phyloP scores from a whole-genome alignment of 1,140 invertebrate genomes.

The Trachymyrmex septentrionalis region DNA sequence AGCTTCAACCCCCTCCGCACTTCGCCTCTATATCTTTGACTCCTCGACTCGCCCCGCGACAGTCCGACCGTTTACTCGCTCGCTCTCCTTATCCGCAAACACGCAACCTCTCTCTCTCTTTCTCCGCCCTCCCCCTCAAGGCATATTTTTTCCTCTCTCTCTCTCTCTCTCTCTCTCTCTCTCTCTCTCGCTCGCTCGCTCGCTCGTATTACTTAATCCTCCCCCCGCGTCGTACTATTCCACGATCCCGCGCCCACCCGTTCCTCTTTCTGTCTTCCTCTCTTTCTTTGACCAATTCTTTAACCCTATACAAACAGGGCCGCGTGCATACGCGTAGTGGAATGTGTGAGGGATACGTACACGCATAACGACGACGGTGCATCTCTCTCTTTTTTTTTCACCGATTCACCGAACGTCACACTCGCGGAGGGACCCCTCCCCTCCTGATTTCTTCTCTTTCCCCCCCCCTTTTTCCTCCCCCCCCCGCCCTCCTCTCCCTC shows the following conservation, averaged over 20 bases:
- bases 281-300: slow-evolving; percentile 54
- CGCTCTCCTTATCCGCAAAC: slow-evolving; percentile 30
- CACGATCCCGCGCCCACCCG: slow-evolving; percentile 23
- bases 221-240: slow-evolving; percentile 47
- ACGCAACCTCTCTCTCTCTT: slow-evolving; percentile 20
- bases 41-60: slow-evolving; percentile 28
- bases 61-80: slow-evolving; percentile 44
- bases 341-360: slow-evolving; percentile 22
- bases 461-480: not conserved
- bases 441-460: slow-evolving; percentile 25
- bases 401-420: slow-evolving; percentile 53
- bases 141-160: not conserved
- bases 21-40: not conserved
- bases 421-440: slow-evolving; percentile 9
- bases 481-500: not conserved
- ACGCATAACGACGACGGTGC: slow-evolving; percentile 36
- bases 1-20: not conserved
- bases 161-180: slow-evolving; percentile 1
- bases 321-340: slow-evolving; percentile 40
- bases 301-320: slow-evolving; percentile 62
- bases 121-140: not conserved
- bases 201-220: slow-evolving; percentile 46
- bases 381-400: slow-evolving; percentile 38
- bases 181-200: not conserved
- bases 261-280: slow-evolving; percentile 21